Percentiles rank a stretch among this genome's conserved stretches.
phyloP scores from a whole-genome alignment of 1,140 invertebrate species.

The Eueides isabella region DNA sequence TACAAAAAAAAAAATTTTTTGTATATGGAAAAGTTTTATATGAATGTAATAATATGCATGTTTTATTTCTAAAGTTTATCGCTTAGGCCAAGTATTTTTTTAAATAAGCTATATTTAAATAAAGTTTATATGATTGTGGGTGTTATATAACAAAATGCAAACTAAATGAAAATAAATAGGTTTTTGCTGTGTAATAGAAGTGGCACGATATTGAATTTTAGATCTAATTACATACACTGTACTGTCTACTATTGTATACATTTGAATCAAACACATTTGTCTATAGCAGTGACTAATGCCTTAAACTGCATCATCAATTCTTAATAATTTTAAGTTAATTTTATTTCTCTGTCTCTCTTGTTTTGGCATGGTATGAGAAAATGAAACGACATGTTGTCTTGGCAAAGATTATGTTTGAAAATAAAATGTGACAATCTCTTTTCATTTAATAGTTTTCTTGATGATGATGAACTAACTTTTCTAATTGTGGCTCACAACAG shows the following conservation, averaged over 20 bases:
- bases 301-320: conserved; percentile 22
- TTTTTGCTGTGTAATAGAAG: background rate
- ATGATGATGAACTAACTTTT: too few relatives aligned
- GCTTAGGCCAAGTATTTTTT: background rate
- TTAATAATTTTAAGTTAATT: conserved; percentile 8
- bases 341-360: conserved; percentile 13
- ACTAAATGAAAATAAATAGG: background rate
- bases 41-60: background rate
- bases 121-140: background rate
- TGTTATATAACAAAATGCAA: background rate
- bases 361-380: background rate
- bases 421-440: background rate
- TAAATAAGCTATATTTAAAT: background rate
- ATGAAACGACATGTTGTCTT: background rate
- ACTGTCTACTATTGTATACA: background rate
- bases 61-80: background rate
- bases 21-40: too few relatives aligned
- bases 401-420: background rate
- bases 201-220: background rate
- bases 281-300: background rate
- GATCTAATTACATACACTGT: background rate
- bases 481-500: too few relatives aligned
- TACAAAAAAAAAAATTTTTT: too few relatives aligned
- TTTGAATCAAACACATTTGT: background rate
- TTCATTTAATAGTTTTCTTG: background rate